Conservation (phyloP, 2,888 invertebrate genomes). For the Cyclophora albipunctata region DNA sequence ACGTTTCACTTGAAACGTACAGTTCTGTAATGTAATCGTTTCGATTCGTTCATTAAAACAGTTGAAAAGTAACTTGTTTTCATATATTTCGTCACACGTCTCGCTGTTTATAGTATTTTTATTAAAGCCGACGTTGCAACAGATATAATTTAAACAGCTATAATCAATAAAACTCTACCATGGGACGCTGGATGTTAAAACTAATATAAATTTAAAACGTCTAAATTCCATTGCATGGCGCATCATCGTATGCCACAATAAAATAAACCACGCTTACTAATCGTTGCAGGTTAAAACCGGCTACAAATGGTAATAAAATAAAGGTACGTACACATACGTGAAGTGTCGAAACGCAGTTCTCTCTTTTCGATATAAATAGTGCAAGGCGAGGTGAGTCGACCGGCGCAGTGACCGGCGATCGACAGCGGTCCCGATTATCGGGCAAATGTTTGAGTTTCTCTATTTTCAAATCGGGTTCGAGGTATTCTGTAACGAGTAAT, state of each 20-base stretch:
- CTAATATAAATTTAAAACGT: conserved; percentile 11
- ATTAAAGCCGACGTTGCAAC: background rate
- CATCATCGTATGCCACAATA: conserved; percentile 56
- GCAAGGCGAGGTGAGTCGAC: conserved; percentile 48
- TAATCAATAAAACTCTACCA: conserved; percentile 9
- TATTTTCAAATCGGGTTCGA: conserved; percentile 65
- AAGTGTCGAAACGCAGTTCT: conserved; percentile 65
- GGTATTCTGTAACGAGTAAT: conserved; percentile 35
- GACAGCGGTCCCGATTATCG: conserved; percentile 71
- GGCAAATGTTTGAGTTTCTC: conserved; percentile 70
- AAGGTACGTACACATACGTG: conserved; percentile 60
- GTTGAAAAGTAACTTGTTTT: too few species aligned
- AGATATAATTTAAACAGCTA: conserved; percentile 4
- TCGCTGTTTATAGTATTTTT: too few species aligned
- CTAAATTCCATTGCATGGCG: conserved; percentile 36
- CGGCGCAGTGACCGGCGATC: conserved; percentile 69
- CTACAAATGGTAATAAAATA: conserved; percentile 72
- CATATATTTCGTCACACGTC: too few species aligned
- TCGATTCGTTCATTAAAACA: too few species aligned
- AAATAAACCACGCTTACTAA: conserved; percentile 62
- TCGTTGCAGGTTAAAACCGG: conserved; percentile 66
- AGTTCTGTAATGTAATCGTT: too few species aligned
- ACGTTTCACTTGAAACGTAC: too few species aligned
- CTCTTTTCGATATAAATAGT: conserved; percentile 72
- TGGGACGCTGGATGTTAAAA: conserved; percentile 15